Conservation (phyloP, 2,797 vertebrate genomes). For the Petrocephalus sullivani region DNA sequence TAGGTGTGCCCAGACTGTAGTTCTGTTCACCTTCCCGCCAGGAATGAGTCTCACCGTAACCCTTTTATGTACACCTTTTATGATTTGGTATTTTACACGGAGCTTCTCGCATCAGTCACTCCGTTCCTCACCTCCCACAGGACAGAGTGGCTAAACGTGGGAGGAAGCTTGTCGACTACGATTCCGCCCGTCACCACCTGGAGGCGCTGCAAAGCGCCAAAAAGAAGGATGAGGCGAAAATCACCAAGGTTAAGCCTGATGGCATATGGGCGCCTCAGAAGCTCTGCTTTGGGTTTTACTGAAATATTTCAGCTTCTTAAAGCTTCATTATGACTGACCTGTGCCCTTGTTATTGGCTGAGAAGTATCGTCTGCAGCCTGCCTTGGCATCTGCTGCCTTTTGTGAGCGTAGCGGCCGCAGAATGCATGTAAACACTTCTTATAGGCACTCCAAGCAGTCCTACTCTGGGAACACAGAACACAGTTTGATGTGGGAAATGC, state of each 20-base stretch:
- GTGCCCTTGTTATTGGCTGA: neutral
- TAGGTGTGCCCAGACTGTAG: neutral
- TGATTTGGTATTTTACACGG: neutral
- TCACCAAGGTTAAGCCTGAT: conserved; percentile 76
- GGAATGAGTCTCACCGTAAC: neutral
- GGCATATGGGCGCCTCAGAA: neutral
- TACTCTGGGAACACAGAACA: neutral
- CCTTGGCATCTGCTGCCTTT: neutral
- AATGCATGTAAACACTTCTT: neutral
- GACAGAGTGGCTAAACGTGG: conserved; percentile 88
- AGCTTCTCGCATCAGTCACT: neutral
- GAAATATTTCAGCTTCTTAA: neutral
- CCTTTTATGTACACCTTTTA: neutral
- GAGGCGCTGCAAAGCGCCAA: conserved; percentile 84
- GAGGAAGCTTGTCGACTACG: conserved; percentile 90
- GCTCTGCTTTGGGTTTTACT: neutral
- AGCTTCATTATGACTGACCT: neutral
- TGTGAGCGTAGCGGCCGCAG: neutral
- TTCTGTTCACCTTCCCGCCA: neutral
- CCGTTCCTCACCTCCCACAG: conserved; percentile 48
- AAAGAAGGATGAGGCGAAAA: conserved; percentile 87
- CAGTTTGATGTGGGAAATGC: neutral
- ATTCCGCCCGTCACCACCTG: conserved; percentile 84
- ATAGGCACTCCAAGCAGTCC: neutral
- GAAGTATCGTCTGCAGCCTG: neutral